A percentile compares a stretch with the other conserved stretches of the same genome.
Conservation (phyloP, 2,888 invertebrate species). For the Isotomurus palustris region DNA sequence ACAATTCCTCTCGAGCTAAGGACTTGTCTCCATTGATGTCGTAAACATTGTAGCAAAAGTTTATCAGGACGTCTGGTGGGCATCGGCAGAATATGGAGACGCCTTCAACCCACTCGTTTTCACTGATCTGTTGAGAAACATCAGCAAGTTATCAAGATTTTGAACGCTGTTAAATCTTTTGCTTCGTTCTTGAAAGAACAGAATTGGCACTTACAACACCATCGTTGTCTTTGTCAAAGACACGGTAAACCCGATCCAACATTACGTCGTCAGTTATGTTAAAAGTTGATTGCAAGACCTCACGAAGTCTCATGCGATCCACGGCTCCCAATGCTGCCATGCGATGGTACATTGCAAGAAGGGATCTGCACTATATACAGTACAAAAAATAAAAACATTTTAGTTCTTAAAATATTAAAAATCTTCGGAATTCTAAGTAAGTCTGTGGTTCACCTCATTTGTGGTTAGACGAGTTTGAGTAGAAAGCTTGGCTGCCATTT, state of each 20-base stretch:
- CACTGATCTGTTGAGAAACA: no score
- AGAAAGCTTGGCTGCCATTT: no score
- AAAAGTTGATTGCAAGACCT: conserved; percentile 27
- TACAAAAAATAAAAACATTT: no score
- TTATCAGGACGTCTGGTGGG: conserved; percentile 22
- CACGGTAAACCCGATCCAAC: conserved; percentile 26
- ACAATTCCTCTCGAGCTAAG: conserved; percentile 27
- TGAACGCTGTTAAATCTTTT: not conserved
- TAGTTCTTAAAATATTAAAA: no score
- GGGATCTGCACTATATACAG: conserved; percentile 27
- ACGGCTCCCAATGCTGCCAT: conserved; percentile 23
- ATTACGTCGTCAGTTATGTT: conserved; percentile 33
- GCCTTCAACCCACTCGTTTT: conserved; percentile 28
- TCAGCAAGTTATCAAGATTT: not conserved
- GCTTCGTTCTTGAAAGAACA: not conserved
- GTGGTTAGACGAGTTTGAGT: no score
- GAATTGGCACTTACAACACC: conserved; percentile 20
- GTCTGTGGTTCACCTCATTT: no score
- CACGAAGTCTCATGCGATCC: conserved; percentile 27
- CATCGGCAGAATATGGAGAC: conserved; percentile 17
- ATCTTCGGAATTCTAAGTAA: no score
- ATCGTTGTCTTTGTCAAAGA: conserved; percentile 24
- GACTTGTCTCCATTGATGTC: conserved; percentile 32
- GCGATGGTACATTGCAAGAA: conserved; percentile 24
- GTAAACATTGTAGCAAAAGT: conserved; percentile 28